Percentiles rank a stretch among this genome's conserved stretches.
Evolutionary conservation across 2,888 invertebrate genomes (phyloP).

Genomic region (Eupeodes latifasciatus): DNA sequence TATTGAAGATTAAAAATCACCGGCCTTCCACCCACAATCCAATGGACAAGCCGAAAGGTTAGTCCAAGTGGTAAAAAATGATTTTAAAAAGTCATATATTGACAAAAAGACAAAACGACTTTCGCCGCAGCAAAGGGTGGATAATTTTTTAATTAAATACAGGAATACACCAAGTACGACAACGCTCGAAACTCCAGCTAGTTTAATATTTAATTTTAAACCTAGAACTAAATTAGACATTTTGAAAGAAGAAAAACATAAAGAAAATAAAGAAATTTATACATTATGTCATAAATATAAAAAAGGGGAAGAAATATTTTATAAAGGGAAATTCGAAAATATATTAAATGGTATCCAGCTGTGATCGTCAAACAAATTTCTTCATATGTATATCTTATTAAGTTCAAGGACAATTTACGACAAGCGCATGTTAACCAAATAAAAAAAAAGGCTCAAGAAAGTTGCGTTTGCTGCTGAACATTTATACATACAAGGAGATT

Average conservation of each 20-base stretch:
- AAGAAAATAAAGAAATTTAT: too few relatives aligned
- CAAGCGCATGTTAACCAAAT: too few relatives aligned
- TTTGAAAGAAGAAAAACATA: not conserved
- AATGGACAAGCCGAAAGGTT: too few relatives aligned
- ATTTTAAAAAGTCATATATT: not conserved
- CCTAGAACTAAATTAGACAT: too few relatives aligned
- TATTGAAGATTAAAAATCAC: too few relatives aligned
- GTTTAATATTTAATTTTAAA: conserved; percentile 8
- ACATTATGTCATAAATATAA: not conserved
- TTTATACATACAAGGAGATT: too few relatives aligned
- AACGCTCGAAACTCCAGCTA: conserved; percentile 4
- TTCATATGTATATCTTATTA: conserved; percentile 19
- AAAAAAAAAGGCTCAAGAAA: too few relatives aligned
- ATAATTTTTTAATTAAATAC: conserved; percentile 2
- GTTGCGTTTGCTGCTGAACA: too few relatives aligned
- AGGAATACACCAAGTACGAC: conserved; percentile 4
- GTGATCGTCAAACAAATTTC: conserved; percentile 9
- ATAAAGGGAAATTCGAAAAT: conserved; percentile 2
- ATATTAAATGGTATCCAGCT: conserved; percentile 1
- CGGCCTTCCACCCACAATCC: too few relatives aligned
- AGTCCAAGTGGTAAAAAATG: too few relatives aligned
- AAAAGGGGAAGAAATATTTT: conserved; percentile 2
- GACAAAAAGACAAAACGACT: conserved; percentile 8
- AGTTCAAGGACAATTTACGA: too few relatives aligned
- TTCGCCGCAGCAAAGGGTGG: conserved; percentile 4